Evolutionary conservation across 2,797 vertebrate genomes (phyloP), one percentile per base, ranked within the genome.

Genomic region (Neomorphus geoffroyi): DNA sequence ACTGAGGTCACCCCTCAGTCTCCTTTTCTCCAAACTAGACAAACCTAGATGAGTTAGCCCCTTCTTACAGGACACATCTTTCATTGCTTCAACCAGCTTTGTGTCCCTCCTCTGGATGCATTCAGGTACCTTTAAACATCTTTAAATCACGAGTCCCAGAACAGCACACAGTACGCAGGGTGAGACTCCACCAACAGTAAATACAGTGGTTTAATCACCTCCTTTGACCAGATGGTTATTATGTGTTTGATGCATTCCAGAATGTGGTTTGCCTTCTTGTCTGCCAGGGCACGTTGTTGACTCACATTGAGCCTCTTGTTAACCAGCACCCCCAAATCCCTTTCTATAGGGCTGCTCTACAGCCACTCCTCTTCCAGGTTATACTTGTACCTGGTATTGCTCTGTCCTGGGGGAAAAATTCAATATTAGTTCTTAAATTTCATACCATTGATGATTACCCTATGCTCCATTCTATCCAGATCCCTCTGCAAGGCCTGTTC

Each of bases 151-250:
- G 19, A 24, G 48, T 18, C 22, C 39, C 84, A 37, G 53, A n/a
- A 5, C 30, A 7, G 64, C n/a, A 11, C 51, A n/a, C 21, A 41
- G 9, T 18, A 13, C 9, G 46, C 45, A 4, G 39, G 21, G 18
- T 33, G 53, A 66, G 35, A 46, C 23, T 0, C 0, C 26, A 13
- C 2, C 51, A 45, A 0, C 1, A 1, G 39, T 39, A 15, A 23
- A 33, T 22, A 17, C 27, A 54, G 57, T 0, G 1, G 24, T 74
- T 43, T 18, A 45, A 71, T 43, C 27, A 18, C 27, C 28, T 22
- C 14, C 64, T 7, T 22, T 35, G 22, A 35, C 3, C 2, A 0
- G 19, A 45, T 50, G 33, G 7, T 33, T 16, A 11, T 18, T 30
- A 17, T 17, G 17, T 70, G 39, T 33, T 27, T 50, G 75, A 19